phyloP scores from a whole-genome alignment of 2,113 vertebrate species.

The Lepisosteus oculatus region DNA sequence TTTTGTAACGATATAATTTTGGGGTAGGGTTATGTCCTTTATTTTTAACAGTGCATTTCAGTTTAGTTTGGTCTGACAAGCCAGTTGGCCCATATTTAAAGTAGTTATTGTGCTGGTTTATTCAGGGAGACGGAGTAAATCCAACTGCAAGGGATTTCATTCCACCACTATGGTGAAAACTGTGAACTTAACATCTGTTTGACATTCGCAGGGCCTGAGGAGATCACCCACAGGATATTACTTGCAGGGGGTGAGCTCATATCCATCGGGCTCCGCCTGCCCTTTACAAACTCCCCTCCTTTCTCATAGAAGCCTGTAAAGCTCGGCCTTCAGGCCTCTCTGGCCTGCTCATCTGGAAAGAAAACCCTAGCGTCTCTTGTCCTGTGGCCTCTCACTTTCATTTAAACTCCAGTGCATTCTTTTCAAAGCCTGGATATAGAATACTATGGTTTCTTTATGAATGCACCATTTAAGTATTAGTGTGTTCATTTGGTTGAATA shows the following conservation, averaged over 20 bases:
- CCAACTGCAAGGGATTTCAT: constrained; percentile 32
- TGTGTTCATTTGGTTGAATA: not conserved
- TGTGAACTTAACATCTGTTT: constrained; percentile 66
- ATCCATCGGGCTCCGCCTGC: constrained; percentile 44
- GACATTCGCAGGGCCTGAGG: constrained; percentile 53
- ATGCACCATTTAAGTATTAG: not conserved
- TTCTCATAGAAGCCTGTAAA: constrained; percentile 5
- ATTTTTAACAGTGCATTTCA: not conserved
- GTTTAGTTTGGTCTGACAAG: not conserved
- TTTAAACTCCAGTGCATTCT: constrained; percentile 5
- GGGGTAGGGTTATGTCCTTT: not conserved
- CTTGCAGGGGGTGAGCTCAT: constrained; percentile 45
- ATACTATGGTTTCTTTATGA: not conserved
- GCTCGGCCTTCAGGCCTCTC: not conserved
- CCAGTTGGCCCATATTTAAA: not conserved
- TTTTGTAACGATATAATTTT: not conserved
- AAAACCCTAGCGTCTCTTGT: not conserved
- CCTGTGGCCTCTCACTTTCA: not conserved
- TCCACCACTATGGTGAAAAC: constrained; percentile 30
- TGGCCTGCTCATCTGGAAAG: constrained; percentile 17
- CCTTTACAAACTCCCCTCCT: constrained; percentile 25
- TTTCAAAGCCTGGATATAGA: not conserved
- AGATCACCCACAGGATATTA: constrained; percentile 74
- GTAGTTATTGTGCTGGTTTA: constrained; percentile 20
- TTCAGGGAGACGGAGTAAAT: constrained; percentile 30